Evolutionary conservation across 2,113 vertebrate genomes (phyloP).

Genomic region (Phaethornis superciliosus): DNA sequence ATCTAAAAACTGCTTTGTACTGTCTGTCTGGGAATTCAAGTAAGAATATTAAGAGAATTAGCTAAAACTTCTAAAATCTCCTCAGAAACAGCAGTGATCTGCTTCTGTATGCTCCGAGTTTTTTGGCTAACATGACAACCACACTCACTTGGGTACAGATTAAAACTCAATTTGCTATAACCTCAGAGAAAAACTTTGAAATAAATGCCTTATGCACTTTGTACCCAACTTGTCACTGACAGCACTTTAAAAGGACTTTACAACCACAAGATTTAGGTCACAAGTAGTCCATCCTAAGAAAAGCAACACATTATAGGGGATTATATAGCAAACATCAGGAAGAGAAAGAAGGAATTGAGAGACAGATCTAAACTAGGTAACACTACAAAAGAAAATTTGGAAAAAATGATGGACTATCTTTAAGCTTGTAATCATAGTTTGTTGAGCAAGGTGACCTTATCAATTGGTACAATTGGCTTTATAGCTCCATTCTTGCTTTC

Average conservation of each 20-base stretch:
- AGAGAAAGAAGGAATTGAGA: background rate
- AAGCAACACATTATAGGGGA: background rate
- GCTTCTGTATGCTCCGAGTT: fast-evolving
- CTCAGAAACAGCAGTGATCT: background rate
- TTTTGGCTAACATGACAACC: background rate
- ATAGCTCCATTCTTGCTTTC: background rate
- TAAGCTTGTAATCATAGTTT: background rate
- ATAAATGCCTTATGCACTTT: fast-evolving
- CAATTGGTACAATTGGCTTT: background rate
- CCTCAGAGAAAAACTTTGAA: background rate
- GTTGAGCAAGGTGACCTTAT: background rate
- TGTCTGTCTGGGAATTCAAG: background rate
- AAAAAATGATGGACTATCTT: background rate
- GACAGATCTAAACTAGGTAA: background rate
- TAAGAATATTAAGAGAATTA: background rate
- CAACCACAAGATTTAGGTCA: background rate
- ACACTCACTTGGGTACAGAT: fast-evolving
- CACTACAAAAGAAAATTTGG: background rate
- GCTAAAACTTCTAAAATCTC: background rate
- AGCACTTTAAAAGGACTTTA: background rate
- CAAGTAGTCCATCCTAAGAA: background rate
- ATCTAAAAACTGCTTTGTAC: background rate
- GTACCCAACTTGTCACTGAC: background rate
- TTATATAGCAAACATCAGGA: background rate
- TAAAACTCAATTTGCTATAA: background rate